Conservation (phyloP, 2,797 vertebrate genomes). For the Nasua narica region DNA sequence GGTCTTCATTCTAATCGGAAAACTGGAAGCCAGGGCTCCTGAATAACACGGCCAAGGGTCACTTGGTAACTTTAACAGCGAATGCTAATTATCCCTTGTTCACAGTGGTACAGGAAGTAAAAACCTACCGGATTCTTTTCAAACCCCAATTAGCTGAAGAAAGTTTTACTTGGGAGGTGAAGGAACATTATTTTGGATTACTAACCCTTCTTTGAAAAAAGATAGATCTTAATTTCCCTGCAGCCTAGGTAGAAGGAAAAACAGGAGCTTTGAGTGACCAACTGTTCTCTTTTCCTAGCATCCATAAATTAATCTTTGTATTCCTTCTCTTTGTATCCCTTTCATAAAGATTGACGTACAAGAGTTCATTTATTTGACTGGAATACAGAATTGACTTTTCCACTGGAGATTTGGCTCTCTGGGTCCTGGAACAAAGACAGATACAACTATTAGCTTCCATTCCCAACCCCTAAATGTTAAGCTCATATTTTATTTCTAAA, state of each 20-base stretch:
- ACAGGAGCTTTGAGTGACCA: background rate
- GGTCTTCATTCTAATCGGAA: conserved; percentile 68
- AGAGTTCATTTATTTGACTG: background rate
- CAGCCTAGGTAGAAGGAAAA: background rate
- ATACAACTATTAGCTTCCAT: background rate
- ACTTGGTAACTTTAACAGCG: background rate
- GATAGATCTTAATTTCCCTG: background rate
- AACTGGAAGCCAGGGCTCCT: conserved; percentile 15
- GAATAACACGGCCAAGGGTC: conserved; percentile 55
- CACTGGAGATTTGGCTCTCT: background rate
- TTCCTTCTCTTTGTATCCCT: background rate
- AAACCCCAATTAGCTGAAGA: background rate
- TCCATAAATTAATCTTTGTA: background rate
- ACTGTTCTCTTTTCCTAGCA: background rate
- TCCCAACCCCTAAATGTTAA: background rate
- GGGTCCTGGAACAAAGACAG: background rate
- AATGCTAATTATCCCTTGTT: background rate
- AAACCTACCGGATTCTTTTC: background rate
- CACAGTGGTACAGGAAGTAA: background rate
- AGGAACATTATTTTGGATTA: background rate
- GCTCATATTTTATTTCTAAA: background rate
- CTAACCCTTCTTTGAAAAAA: background rate
- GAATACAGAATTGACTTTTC: background rate
- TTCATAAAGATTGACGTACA: background rate
- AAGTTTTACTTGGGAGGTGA: background rate